These are phyloP conservation scores for Acipenser ruthenus DNA, from an alignment of 2,797 vertebrate genomes.

Conservation along the genomic window DNA sequence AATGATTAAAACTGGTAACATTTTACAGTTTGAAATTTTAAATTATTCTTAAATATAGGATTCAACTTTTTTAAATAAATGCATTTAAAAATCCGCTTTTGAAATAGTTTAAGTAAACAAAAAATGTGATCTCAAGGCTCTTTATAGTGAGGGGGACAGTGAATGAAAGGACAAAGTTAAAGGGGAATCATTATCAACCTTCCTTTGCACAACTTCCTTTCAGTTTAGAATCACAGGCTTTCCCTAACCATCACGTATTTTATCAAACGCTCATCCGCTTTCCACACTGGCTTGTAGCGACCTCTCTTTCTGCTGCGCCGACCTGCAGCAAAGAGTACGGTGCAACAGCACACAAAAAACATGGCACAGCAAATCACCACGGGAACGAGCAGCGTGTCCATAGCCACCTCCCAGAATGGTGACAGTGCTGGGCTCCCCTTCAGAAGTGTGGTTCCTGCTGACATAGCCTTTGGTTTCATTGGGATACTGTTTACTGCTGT, in stretches of 20 bases:
- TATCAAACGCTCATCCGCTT: conserved; percentile 46
- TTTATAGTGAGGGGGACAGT: too few species aligned
- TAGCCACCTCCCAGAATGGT: conserved; percentile 47
- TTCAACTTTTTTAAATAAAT: too few species aligned
- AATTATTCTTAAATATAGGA: too few species aligned
- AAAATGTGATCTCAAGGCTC: too few species aligned
- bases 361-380: conserved; percentile 55
- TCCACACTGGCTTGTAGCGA: conserved; percentile 56
- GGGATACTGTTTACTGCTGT: conserved; percentile 56
- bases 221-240: conserved; percentile 34
- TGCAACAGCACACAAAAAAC: conserved; percentile 69
- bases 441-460: conserved; percentile 54
- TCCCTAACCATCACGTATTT: conserved; percentile 55
- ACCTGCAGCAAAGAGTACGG: conserved; percentile 51
- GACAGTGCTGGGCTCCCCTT: conserved; percentile 19
- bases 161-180: too few species aligned
- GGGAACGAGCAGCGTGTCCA: conserved; percentile 57
- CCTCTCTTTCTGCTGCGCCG: conserved; percentile 58
- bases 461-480: conserved; percentile 67
- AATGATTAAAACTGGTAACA: too few species aligned
- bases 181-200: too few species aligned
- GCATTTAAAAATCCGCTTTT: too few species aligned
- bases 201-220: too few species aligned
- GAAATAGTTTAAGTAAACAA: too few species aligned
- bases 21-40: too few species aligned